Base-by-base conservation (phyloP, 2,888 invertebrate species). In the Gari tellinella region DNA sequence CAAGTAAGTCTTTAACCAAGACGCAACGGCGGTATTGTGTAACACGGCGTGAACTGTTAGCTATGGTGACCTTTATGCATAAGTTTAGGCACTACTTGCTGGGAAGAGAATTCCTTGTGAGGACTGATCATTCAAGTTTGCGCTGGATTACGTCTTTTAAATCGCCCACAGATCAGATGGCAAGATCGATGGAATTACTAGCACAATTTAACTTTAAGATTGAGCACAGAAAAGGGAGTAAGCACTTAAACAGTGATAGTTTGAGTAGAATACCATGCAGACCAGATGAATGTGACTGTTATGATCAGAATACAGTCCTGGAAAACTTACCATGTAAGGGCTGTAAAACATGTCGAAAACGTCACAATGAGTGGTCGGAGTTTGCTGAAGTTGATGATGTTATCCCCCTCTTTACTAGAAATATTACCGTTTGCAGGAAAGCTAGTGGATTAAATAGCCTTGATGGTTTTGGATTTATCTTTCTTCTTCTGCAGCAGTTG, bases 41-140 rank as follows among this genome's bases (percentile, higher is more conserved):
- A 2, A 82, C 76, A n/a, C 31, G 55, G 4, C 52, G 64, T 38
- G 80, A 80, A 45, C 45, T 80, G 15, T 56, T 82, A 41, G 80
- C 77, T 14, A 75, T 80, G 19, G 72, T 81, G 5, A 61, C 64
- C 62, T 66, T n/a, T n/a, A n/a, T n/a, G n/a, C n/a, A n/a, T n/a
- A n/a, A n/a, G n/a, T n/a, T n/a, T n/a, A n/a, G n/a, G 14, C 75
- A 68, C 37, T 83, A 79, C 52, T 53, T 84, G 23, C 72, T 66
- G 23, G 82, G 81, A 15, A 41, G 63, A 38, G 21, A 58, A 14
- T 79, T 83, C 37, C 10, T 72, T 0, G 41, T 84, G 10, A 26
- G 81, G 37, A 81, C 84, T 14, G 82, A 83, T 49, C 80, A 84
- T 61, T 52, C 66, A 2, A 72, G 80, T 14, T 46, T 81, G 5